These are phyloP conservation scores for Lampropteryx suffumata DNA, from an alignment of 2,888 invertebrate species.

Conservation along the genomic window DNA sequence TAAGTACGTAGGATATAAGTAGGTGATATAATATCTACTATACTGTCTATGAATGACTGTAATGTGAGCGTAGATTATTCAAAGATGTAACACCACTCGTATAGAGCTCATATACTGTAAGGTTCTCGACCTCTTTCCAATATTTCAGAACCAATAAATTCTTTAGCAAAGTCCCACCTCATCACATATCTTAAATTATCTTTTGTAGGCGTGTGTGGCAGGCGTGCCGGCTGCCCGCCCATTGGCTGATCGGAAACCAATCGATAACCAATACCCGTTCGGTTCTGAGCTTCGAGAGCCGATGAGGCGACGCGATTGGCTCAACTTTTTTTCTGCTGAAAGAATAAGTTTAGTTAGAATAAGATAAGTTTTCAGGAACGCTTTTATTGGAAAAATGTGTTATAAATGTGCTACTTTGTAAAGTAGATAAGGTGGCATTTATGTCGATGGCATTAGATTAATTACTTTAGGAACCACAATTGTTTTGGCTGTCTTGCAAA, in stretches of 20 bases:
- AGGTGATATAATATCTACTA: too few species aligned
- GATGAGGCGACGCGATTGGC: constrained; percentile 27
- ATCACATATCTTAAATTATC: constrained; percentile 18
- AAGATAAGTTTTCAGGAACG: background rate
- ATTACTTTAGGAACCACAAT: too few species aligned
- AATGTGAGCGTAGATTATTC: too few species aligned
- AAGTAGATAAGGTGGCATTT: too few species aligned
- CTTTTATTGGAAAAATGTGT: background rate
- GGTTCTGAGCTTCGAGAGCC: constrained; percentile 16
- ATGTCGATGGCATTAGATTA: too few species aligned
- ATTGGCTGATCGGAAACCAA: constrained; percentile 81
- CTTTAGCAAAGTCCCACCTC: constrained; percentile 22
- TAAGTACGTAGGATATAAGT: too few species aligned
- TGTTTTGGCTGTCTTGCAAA: too few species aligned
- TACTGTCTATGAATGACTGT: too few species aligned
- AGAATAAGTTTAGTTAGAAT: constrained; percentile 1
- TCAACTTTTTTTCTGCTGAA: constrained; percentile 14
- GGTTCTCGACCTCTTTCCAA: background rate
- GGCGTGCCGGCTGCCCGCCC: constrained; percentile 57
- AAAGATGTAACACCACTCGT: too few species aligned
- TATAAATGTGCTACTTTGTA: too few species aligned
- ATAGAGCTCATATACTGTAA: too few species aligned
- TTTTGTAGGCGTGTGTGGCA: constrained; percentile 59
- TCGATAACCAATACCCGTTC: constrained; percentile 72
- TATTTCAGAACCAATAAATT: constrained; percentile 11